Conservation (phyloP, 2,797 vertebrate species). For the Lerista edwardsae region DNA sequence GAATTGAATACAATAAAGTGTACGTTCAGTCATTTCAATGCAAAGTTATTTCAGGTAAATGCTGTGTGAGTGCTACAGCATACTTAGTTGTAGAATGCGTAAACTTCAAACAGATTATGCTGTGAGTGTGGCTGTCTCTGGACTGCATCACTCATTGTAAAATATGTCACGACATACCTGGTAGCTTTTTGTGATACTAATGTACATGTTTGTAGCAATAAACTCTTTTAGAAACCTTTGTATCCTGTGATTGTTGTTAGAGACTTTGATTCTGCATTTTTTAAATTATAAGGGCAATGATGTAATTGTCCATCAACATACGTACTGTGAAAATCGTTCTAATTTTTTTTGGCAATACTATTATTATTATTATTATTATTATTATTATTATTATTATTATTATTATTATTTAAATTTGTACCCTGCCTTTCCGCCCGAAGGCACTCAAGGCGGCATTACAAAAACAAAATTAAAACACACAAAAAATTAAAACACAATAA, state of each 20-base stretch:
- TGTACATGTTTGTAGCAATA: constrained; percentile 81
- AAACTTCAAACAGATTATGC: constrained; percentile 66
- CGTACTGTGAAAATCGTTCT: background rate
- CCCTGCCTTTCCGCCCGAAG: too few species aligned
- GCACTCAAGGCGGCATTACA: too few species aligned
- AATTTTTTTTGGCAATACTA: background rate
- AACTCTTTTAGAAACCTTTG: constrained; percentile 65
- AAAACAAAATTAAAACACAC: too few species aligned
- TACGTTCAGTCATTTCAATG: constrained; percentile 68
- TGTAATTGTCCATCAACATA: background rate
- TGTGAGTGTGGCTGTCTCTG: constrained; percentile 72
- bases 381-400: too few species aligned
- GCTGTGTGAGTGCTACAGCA: constrained; percentile 46
- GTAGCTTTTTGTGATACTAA: constrained; percentile 75
- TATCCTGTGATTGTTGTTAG: background rate
- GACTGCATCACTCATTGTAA: constrained; percentile 73
- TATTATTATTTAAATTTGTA: too few species aligned
- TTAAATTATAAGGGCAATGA: too few species aligned
- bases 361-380: too few species aligned
- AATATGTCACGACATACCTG: constrained; percentile 72
- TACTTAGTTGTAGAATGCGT: constrained; percentile 61
- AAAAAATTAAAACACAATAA: too few species aligned
- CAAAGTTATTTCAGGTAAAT: constrained; percentile 67
- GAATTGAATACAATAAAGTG: constrained; percentile 66
- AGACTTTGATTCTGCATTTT: background rate